These are phyloP conservation scores for Channa argus DNA, from an alignment of 2,113 vertebrate genomes.

Conservation along the genomic window DNA sequence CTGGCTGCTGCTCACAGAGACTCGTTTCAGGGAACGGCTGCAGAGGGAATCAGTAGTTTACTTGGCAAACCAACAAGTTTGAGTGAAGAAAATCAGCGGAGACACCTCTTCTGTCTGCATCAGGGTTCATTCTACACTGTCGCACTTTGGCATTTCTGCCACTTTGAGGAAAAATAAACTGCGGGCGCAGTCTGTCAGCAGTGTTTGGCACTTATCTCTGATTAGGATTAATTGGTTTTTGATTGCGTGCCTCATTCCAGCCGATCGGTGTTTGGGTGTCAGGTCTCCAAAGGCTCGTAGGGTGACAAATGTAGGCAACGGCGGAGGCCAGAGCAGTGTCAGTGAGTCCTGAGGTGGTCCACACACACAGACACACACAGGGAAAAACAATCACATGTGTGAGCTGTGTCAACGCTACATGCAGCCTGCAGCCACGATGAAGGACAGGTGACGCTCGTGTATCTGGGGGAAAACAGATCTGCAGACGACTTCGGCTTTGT, in stretches of 20 bases:
- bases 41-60: background rate
- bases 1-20: background rate
- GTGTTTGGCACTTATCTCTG: conserved; percentile 62
- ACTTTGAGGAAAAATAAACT: conserved; percentile 56
- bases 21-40: background rate
- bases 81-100: background rate
- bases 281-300: conserved; percentile 50
- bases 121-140: background rate
- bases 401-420: conserved; percentile 37
- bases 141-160: conserved; percentile 21
- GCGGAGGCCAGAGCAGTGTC: conserved; percentile 7
- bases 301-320: conserved; percentile 42
- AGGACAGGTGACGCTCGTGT: conserved; percentile 19
- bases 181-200: conserved; percentile 28
- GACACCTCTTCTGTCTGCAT: conserved; percentile 31
- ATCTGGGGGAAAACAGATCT: conserved; percentile 9
- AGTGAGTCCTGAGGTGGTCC: conserved; percentile 8
- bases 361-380: background rate
- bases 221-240: conserved; percentile 82
- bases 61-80: conserved; percentile 3
- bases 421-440: conserved; percentile 14
- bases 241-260: conserved; percentile 68
- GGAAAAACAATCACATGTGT: conserved; percentile 21
- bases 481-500: background rate
- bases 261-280: conserved; percentile 58